Conservation (phyloP, 1,140 invertebrate species). For the Diorhabda carinulata region DNA sequence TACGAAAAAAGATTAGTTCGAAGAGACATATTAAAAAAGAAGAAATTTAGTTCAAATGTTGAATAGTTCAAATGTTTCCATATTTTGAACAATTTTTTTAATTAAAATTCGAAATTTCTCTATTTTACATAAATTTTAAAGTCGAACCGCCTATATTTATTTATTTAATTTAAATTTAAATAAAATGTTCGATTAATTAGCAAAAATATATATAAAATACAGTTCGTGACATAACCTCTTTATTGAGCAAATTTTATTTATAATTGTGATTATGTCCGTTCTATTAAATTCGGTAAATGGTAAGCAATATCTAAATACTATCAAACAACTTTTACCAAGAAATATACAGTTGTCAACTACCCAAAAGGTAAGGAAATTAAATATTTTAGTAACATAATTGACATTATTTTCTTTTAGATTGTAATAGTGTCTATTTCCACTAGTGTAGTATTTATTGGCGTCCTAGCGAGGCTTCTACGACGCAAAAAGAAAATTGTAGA, state of each 20-base stretch:
- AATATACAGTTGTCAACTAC: slow-evolving; percentile 38
- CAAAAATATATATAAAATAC: background rate
- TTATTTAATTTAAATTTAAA: background rate
- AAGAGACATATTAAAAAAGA: too few relatives aligned
- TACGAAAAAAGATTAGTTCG: too few relatives aligned
- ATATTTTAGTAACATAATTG: background rate
- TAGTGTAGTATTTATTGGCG: slow-evolving; percentile 57
- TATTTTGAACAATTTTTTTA: too few relatives aligned
- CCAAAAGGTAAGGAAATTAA: slow-evolving; percentile 39
- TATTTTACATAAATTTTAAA: too few relatives aligned
- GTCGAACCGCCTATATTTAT: background rate
- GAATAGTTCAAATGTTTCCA: too few relatives aligned
- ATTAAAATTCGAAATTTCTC: too few relatives aligned
- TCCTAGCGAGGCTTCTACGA: slow-evolving; percentile 58
- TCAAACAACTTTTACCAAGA: slow-evolving; percentile 36
- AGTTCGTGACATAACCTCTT: background rate
- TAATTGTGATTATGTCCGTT: slow-evolving; percentile 39
- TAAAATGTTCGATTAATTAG: background rate
- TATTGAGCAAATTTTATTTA: background rate
- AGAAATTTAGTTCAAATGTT: too few relatives aligned
- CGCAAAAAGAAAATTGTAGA: slow-evolving; percentile 54
- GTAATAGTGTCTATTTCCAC: slow-evolving; percentile 51
- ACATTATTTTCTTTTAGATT: slow-evolving; percentile 41
- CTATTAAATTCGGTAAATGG: slow-evolving; percentile 40
- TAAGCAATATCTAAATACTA: slow-evolving; percentile 35